Evolutionary conservation across 1,140 invertebrate species (phyloP), one percentile per base, ranked within the genome.

Genomic region (Metaphire vulgaris): DNA sequence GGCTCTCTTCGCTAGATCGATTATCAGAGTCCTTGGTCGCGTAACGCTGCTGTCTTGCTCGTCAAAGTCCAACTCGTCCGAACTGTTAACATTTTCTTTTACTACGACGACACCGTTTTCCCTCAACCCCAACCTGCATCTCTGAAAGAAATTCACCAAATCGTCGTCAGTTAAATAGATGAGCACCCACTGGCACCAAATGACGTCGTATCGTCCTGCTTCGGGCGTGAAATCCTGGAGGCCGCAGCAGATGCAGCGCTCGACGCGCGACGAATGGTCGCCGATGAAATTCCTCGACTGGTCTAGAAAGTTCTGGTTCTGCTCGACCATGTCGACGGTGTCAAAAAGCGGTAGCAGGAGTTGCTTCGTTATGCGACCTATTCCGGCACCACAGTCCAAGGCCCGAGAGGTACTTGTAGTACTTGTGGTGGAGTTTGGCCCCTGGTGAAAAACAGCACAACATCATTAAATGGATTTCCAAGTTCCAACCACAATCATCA

Each of bases 171-270:
- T 92, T 30, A 99, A 87, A 85, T 99, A 94, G 1, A 94, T 94
- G 66, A 96, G 86, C 16, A 99, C 97, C 97, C 97, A 99, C 84
- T 99, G 97, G 82, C 91, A 91, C 97, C 97, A 99, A 80, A 99
- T 93, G 0, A 98, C 87, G 88, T 99, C 95, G 87, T 99, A 99
- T 80, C 76, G 90, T 33, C 88, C 87, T 31, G 80, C 64, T 64
- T 89, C 87, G 12, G 95, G 94, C 65, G 83, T 85, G 86, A 99
- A 99, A 79, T 94, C 88, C 88, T 99, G 85, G 21, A 86, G 77
- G 21, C 84, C 84, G 69, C 69, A 80, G 74, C 83, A 85, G 74
- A 83, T 79, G 29, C 80, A 81, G 32, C 80, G 80, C 21, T 80
- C 82, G 0, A 87, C 81, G 41, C 83, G 78, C 14, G 70, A 74